Conservation (phyloP, 2,797 vertebrate genomes). For the Poecilia picta region DNA sequence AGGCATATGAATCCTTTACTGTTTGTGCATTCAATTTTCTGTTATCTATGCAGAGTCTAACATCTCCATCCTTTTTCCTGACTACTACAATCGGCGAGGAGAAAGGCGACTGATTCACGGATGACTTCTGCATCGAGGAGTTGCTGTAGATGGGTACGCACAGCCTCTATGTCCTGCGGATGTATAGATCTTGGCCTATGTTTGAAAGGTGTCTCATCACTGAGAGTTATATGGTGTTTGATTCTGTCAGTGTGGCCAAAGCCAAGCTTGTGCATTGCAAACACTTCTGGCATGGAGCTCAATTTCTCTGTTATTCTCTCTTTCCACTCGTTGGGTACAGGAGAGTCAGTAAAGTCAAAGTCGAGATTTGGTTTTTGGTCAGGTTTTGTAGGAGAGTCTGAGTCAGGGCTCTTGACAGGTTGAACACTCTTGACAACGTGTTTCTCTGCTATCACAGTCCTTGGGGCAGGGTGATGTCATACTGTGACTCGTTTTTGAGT, state of each 20-base stretch:
- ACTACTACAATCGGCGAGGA: conserved; percentile 5
- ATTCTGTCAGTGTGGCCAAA: not conserved
- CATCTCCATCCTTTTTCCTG: conserved; percentile 13
- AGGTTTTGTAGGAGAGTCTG: not conserved
- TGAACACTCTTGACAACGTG: conserved; percentile 2
- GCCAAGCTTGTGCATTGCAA: not conserved
- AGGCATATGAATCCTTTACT: too few relatives aligned
- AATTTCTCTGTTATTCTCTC: not conserved
- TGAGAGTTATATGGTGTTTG: too few relatives aligned
- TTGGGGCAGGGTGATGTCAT: conserved; percentile 26
- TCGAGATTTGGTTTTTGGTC: not conserved
- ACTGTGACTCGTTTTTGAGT: conserved; percentile 30
- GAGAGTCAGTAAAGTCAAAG: not conserved
- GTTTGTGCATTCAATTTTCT: too few relatives aligned
- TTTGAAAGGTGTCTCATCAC: conserved; percentile 23
- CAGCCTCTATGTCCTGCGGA: conserved; percentile 3
- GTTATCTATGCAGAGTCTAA: not conserved
- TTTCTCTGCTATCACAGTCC: conserved; percentile 15
- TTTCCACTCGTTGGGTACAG: not conserved
- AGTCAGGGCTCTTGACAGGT: not conserved
- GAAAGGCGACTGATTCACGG: conserved; percentile 13
- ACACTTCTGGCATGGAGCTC: not conserved
- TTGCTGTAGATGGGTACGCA: conserved; percentile 15
- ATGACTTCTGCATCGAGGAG: conserved; percentile 20
- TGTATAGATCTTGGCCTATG: conserved; percentile 7